These are phyloP conservation scores for Crax fasciolata DNA, from an alignment of 2,797 vertebrate species.

Conservation along the genomic window DNA sequence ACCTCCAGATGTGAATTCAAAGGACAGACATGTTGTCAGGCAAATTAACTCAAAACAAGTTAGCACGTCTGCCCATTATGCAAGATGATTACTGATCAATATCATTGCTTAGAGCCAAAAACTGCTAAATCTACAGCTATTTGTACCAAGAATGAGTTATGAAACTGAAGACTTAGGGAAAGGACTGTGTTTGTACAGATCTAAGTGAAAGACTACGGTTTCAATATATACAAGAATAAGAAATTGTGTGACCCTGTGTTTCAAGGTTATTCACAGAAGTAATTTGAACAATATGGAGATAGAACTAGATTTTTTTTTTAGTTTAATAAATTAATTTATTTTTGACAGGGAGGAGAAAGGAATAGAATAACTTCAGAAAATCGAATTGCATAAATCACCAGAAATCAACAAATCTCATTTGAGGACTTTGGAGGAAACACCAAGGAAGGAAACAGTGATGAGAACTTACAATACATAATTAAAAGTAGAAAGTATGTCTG, in stretches of 20 bases:
- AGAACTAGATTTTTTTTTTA: neutral
- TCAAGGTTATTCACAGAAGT: neutral
- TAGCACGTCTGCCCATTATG: neutral
- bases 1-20: neutral
- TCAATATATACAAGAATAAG: neutral
- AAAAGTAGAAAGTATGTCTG: slow-evolving; percentile 27
- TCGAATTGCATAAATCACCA: neutral
- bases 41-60: neutral
- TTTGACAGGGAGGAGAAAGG: neutral
- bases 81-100: neutral
- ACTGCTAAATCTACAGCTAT: neutral
- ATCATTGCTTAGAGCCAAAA: neutral
- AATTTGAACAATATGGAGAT: neutral
- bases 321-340: neutral
- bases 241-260: neutral
- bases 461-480: slow-evolving; percentile 29
- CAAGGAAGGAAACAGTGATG: slow-evolving; percentile 36
- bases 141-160: neutral
- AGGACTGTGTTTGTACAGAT: neutral
- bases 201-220: neutral
- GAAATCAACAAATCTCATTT: neutral
- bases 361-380: neutral
- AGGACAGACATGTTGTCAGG: neutral
- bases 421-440: slow-evolving; percentile 8
- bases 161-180: neutral